These are phyloP conservation scores for Chiloscyllium punctatum DNA, from an alignment of 2,797 vertebrate species.

Conservation along the genomic window DNA sequence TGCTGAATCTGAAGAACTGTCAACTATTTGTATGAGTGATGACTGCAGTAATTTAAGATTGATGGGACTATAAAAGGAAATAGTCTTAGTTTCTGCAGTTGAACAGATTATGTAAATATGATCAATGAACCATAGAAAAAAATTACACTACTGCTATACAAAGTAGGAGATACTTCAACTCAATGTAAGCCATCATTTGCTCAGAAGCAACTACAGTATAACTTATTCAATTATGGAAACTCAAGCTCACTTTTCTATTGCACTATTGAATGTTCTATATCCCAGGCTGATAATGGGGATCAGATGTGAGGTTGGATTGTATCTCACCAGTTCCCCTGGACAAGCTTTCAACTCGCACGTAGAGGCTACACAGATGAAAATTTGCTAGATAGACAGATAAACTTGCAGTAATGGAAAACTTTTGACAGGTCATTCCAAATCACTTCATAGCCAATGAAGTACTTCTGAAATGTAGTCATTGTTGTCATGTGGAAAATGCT, in stretches of 20 bases:
- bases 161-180: background rate
- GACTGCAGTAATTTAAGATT: background rate
- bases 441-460: background rate
- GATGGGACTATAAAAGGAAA: background rate
- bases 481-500: background rate
- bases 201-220: background rate
- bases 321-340: background rate
- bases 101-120: background rate
- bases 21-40: background rate
- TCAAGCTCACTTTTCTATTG: background rate
- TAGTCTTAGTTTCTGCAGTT: background rate
- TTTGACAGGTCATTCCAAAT: background rate
- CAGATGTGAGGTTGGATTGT: background rate
- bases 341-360: background rate
- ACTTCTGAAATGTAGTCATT: background rate
- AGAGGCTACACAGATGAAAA: background rate
- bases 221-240: background rate
- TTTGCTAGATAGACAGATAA: background rate
- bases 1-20: background rate
- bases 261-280: background rate
- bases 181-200: background rate
- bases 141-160: background rate
- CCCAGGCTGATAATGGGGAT: background rate
- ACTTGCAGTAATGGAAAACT: background rate
- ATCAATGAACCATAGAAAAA: background rate